Evolutionary conservation across 2,888 invertebrate genomes (phyloP), one percentile per base, ranked within the genome.

Genomic region (Scaptodrosophila latifasciaeformis): DNA sequence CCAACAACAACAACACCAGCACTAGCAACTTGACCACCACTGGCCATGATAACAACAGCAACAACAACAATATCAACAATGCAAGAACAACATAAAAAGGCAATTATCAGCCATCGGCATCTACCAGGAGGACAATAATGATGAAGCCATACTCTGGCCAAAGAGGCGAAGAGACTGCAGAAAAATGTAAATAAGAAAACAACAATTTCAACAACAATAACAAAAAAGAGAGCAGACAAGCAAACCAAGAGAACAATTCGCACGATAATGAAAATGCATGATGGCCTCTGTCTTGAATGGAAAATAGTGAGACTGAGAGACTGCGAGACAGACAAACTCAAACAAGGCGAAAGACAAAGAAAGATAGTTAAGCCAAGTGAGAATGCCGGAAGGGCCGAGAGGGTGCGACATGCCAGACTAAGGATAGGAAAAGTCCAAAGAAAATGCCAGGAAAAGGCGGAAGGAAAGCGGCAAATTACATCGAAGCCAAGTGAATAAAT

Each of bases 241-340:
- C 43, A 39, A 27, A 47, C 37, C 27, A 49, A 42, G 55, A 44
- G 46, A 62, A 62, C 49, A 62, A 66, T 74, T 80, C 72, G 67
- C 77, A 74, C 59, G 67, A 58, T 62, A 77, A 72, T 65, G 80
- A 62, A 70, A 67, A 70, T 74, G 79, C 56, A 75, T 21, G 27
- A 75, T 70, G 59, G 53, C 79, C 67, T 64, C 70, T 67, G 75
- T 66, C 55, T 45, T 21, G 10, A 29, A 27, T 37, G 17, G 7
- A 30, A 29, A 17, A 3, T 4, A 29, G 40, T 43, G 30, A 31
- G 30, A 49, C n/a, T 37, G 21, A 47, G 43, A 29, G 19, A 37
- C 29, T n/a, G n/a, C n/a, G n/a, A n/a, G n/a, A n/a, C n/a, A n/a
- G n/a, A n/a, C n/a, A 56, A 48, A 39, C 40, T 39, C 37, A 39